Evolutionary conservation across 2,113 vertebrate genomes (phyloP), one percentile per base, ranked within the genome.

Genomic region (Miniopterus natalensis): DNA sequence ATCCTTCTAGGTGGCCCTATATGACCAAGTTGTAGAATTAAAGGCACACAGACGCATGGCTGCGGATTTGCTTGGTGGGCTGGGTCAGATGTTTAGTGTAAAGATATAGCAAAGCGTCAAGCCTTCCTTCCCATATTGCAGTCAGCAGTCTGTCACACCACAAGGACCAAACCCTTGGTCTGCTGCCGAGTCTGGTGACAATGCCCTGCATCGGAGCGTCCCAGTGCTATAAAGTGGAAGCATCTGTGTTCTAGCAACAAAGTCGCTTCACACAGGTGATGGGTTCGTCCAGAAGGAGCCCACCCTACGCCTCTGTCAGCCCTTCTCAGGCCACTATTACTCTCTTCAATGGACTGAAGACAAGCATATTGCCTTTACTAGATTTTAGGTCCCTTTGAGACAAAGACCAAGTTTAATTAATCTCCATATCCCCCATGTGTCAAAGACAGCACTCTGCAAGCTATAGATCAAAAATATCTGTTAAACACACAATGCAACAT

Each of bases 391-490:
- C 20, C 18, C 42, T 53, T 27, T 66, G 40, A 95, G 68, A 83
- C 9, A 84, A 71, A 84, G 66, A 45, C 6, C 21, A n/a, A 29
- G 57, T 87, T 89, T 59, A 89, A 74, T 57, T 84, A 75, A 45
- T 73, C 51, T 51, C 47, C 18, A 4, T 63, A 73, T 88, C 21
- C 27, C 18, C 40, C 51, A 49, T 55, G 23, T 45, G 80, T 42
- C 65, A 88, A 80, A 84, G 59, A 40, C 11, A 90, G 47, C 21
- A 59, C 14, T 87, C 70, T 73, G 12, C 17, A 94, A 95, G 61
- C 31, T 51, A 29, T 2, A 74, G 59, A 51, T 61, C 5, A 88
- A 85, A 94, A 81, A 42, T 74, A 55, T 18, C 23, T 14, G 1
- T 59, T 65, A 80, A 88, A 78, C 51, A 14, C 13, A 31, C 21